Evolutionary conservation across 2,113 vertebrate species (phyloP), one percentile per base, ranked within the genome.

Genomic region (Grammomys surdaster): DNA sequence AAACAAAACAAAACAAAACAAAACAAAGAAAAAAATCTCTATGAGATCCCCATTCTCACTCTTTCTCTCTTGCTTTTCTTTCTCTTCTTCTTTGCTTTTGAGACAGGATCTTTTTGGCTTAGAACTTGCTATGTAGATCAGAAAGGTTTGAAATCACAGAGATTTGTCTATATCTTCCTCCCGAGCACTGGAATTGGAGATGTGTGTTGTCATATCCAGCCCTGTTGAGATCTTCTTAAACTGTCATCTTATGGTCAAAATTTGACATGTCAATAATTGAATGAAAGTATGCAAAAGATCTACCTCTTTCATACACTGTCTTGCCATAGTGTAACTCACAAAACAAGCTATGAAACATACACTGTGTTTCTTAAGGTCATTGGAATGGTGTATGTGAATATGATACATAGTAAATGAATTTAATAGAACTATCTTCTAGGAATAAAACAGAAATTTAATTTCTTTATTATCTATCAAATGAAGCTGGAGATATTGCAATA

Each of bases 291-390:
- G 63, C 40, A 36, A 73, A 97, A 93, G 26, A 67, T 97, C 17
- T 72, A 13, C 95, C 97, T 97, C 98, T 98, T 98, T 80, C 87
- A 98, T 58, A 73, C 33, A 87, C 75, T 97, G 89, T 81, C 80
- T 69, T 97, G 95, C 91, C 88, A 88, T 89, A 91, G 19, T 91
- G 96, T 97, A 98, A 87, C 95, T 98, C 92, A 19, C 56, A 96
- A 63, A 97, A 90, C 56, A 97, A 94, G 94, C 46, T 92, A 40
- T 73, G 70, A 90, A 40, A 6, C 13, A 80, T 16, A 78, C 67
- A 72, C 7, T 31, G 11, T 51, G 69, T 56, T 86, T 63, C 5
- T 33, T 88, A 67, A 95, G 28, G 56, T 7, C 88, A 73, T 3
- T 72, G 11, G 16, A 82, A 91, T 89, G 72, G 67, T 92, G 4